Evolutionary conservation across 2,888 invertebrate species (phyloP).

Genomic region (Neoitamus cyanurus): DNA sequence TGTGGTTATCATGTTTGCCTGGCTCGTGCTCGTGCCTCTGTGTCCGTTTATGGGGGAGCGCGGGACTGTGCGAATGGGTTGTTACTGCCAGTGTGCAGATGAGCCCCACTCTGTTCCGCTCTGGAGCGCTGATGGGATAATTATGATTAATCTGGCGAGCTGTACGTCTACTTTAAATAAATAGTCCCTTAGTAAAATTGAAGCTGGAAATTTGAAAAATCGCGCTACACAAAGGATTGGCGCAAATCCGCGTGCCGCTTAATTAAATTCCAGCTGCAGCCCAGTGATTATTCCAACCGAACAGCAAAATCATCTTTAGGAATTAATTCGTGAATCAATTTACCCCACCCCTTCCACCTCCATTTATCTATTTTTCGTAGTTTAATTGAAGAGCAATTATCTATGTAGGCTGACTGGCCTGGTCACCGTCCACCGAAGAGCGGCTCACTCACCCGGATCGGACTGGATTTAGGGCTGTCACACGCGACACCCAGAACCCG

Average conservation of each 20-base stretch:
- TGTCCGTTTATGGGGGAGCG: not conserved
- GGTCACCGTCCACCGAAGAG: not conserved
- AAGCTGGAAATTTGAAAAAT: not conserved
- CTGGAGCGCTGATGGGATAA: not conserved
- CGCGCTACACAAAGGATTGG: not conserved
- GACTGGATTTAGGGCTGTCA: not conserved
- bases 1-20: constrained; percentile 15
- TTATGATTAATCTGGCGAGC: not conserved
- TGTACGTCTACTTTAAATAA: not conserved
- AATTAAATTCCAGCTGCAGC: not conserved
- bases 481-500: not conserved
- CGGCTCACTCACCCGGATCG: not conserved
- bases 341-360: not conserved
- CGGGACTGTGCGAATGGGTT: not conserved
- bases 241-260: not conserved
- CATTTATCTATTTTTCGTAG: not conserved
- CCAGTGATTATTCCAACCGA: not conserved
- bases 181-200: not conserved
- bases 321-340: constrained; percentile 26
- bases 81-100: not conserved
- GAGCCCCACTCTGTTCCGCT: not conserved
- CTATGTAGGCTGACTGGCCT: not conserved
- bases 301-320: constrained; percentile 10
- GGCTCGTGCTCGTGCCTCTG: not conserved
- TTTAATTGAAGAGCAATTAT: constrained; percentile 36